Evolutionary conservation across 2,888 invertebrate genomes (phyloP).

Genomic region (Slavum lentiscoides): DNA sequence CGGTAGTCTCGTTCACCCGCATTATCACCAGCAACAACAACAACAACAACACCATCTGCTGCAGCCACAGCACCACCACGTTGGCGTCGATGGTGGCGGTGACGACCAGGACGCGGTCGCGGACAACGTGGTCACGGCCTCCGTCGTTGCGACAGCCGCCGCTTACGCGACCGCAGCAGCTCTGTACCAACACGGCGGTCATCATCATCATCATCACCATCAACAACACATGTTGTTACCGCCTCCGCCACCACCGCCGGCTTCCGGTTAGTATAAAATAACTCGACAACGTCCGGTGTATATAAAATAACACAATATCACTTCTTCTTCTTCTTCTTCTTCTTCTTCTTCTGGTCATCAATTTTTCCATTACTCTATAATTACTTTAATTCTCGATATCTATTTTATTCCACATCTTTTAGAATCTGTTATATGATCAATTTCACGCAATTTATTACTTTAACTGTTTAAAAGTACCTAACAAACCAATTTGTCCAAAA

Average conservation of each 20-base stretch:
- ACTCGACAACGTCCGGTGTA: background rate
- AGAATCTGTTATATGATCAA: too few relatives aligned
- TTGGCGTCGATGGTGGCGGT: background rate
- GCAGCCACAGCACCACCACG: constrained; percentile 6
- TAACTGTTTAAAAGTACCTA: too few relatives aligned
- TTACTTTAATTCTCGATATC: too few relatives aligned
- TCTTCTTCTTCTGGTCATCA: too few relatives aligned
- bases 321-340: too few relatives aligned
- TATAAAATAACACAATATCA: too few relatives aligned
- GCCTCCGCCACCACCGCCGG: constrained; percentile 67
- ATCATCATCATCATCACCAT: constrained; percentile 2
- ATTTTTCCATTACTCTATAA: too few relatives aligned
- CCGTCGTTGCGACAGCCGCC: constrained; percentile 62
- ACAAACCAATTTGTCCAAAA: too few relatives aligned
- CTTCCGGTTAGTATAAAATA: constrained; percentile 14
- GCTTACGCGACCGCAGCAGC: constrained; percentile 58
- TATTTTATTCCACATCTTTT: too few relatives aligned
- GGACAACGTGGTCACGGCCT: background rate
- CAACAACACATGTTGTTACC: constrained; percentile 23
- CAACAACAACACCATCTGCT: background rate
- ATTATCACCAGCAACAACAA: constrained; percentile 14
- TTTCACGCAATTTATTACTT: too few relatives aligned
- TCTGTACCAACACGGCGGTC: constrained; percentile 59
- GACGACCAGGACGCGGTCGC: background rate
- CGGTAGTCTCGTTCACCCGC: background rate